Evolutionary conservation across 2,888 invertebrate genomes (phyloP).

Genomic region (Hermodice carunculata): DNA sequence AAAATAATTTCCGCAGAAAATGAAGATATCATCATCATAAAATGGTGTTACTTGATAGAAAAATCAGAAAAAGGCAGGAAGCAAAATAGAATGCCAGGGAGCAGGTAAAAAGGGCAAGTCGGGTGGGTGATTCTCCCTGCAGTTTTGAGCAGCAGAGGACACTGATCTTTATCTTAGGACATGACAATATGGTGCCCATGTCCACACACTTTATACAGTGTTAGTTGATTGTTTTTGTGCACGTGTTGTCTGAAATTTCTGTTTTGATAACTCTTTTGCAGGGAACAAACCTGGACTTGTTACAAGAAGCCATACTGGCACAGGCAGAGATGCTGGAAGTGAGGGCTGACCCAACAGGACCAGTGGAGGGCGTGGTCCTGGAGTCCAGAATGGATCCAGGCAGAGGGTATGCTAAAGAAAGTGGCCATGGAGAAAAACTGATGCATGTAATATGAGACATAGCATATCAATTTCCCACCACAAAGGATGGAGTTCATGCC

Average conservation of each 20-base stretch:
- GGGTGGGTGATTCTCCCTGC: no score
- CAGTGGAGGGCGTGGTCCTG: slow-evolving; percentile 90
- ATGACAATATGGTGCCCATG: no score
- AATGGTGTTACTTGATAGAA: no score
- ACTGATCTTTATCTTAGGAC: no score
- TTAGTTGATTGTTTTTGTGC: background rate
- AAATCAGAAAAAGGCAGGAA: no score
- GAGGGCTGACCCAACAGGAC: slow-evolving; percentile 84
- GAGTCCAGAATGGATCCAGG: slow-evolving; percentile 83
- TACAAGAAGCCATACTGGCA: slow-evolving; percentile 85
- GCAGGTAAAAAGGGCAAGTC: no score
- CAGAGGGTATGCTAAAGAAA: slow-evolving; percentile 74
- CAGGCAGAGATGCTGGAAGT: slow-evolving; percentile 86
- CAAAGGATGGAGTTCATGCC: no score
- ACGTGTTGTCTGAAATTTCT: background rate
- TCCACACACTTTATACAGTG: background rate
- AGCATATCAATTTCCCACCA: background rate
- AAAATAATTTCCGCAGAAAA: no score
- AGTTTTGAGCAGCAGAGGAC: no score
- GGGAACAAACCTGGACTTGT: slow-evolving; percentile 80
- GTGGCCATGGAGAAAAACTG: background rate
- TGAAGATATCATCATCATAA: no score
- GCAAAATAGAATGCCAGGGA: no score
- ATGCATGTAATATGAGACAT: background rate
- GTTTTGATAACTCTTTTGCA: slow-evolving; percentile 42